phyloP scores from a whole-genome alignment of 2,113 vertebrate species.

The Catharus fuscescens region DNA sequence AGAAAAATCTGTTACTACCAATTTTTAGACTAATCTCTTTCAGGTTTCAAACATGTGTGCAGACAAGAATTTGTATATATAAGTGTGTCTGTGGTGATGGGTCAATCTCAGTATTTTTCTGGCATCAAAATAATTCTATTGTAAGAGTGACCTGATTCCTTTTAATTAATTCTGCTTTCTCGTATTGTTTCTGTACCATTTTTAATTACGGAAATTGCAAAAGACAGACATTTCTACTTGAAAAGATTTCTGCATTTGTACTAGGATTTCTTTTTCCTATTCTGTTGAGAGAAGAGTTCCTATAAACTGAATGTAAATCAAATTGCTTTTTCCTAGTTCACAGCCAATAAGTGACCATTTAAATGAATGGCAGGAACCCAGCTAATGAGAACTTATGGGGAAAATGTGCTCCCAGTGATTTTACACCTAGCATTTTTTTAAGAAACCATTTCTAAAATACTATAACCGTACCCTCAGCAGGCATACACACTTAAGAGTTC shows the following conservation, averaged over 20 bases:
- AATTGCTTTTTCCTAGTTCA: not conserved
- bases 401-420: not conserved
- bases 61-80: not conserved
- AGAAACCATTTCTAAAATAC: not conserved
- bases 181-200: not conserved
- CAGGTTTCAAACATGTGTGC: not conserved
- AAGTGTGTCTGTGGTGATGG: not conserved
- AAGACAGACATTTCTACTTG: not conserved
- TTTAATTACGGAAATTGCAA: not conserved
- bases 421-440: not conserved
- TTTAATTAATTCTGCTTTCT: not conserved
- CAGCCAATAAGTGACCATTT: not conserved
- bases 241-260: not conserved
- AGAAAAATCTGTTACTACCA: not conserved
- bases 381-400: not conserved
- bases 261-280: not conserved
- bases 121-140: not conserved
- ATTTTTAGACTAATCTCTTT: not conserved
- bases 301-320: not conserved
- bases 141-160: not conserved
- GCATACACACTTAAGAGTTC: not conserved
- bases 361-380: not conserved
- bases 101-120: not conserved
- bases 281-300: not conserved
- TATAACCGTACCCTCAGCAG: not conserved